Evolutionary conservation across 2,888 invertebrate species (phyloP).

Genomic region (Raillietiella orientalis): DNA sequence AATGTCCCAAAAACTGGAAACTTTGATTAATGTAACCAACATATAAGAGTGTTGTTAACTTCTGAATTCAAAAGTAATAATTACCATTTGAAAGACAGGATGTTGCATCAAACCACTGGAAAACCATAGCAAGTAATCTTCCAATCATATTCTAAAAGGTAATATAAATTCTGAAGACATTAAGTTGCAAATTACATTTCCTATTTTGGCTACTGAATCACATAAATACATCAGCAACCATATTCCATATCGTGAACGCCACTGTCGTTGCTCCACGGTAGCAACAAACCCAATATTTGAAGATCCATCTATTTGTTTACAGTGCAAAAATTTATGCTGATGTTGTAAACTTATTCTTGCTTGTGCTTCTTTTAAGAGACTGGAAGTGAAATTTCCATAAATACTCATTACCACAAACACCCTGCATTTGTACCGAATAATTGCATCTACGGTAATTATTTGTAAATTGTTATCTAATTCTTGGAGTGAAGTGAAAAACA

Average conservation of each 20-base stretch:
- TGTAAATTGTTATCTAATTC: too few species aligned
- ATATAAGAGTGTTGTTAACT: too few species aligned
- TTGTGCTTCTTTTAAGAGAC: not conserved
- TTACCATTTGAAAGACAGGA: conserved; percentile 78
- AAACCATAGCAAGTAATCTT: conserved; percentile 70
- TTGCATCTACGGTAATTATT: conserved; percentile 4
- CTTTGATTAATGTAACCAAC: too few species aligned
- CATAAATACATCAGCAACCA: conserved; percentile 84
- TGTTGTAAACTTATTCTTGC: too few species aligned
- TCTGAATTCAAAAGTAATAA: conserved; percentile 15
- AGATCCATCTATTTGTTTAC: too few species aligned
- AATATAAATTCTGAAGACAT: not conserved
- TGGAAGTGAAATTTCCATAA: too few species aligned
- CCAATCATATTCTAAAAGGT: conserved; percentile 25
- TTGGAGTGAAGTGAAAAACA: too few species aligned
- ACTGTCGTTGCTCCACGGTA: too few species aligned
- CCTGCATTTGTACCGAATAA: conserved; percentile 3
- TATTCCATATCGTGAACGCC: conserved; percentile 78
- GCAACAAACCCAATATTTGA: too few species aligned
- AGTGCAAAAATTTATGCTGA: too few species aligned
- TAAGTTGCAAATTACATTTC: conserved; percentile 6
- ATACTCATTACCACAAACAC: too few species aligned
- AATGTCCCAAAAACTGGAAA: too few species aligned
- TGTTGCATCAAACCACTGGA: conserved; percentile 98
- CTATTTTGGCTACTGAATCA: conserved; percentile 8